Percentiles rank a stretch among this genome's conserved stretches.
Conservation (phyloP, 2,797 vertebrate species). For the Dallia pectoralis region DNA sequence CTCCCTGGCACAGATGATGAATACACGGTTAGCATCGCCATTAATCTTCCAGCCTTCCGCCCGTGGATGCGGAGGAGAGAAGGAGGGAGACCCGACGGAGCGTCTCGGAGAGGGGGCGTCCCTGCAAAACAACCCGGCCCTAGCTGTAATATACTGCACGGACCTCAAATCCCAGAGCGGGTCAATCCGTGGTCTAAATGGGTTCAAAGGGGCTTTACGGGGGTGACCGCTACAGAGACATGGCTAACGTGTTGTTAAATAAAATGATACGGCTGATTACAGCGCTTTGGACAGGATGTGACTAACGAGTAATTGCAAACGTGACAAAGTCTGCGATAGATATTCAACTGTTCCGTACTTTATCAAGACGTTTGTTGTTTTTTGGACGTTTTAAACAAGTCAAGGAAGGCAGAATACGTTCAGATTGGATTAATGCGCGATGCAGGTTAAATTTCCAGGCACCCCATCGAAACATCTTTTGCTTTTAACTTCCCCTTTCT, state of each 20-base stretch:
- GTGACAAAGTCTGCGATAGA: too few relatives aligned
- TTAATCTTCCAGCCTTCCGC: slow-evolving; percentile 68
- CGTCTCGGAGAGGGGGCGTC: slow-evolving; percentile 38
- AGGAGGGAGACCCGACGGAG: slow-evolving; percentile 53
- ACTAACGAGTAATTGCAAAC: too few relatives aligned
- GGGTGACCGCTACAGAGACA: background rate
- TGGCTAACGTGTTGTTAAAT: background rate
- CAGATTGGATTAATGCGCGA: too few relatives aligned
- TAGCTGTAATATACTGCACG: slow-evolving; percentile 25
- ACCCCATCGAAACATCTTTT: too few relatives aligned
- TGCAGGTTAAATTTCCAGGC: too few relatives aligned
- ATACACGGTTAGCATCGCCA: slow-evolving; percentile 68
- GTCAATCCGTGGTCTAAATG: background rate
- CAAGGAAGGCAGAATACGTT: too few relatives aligned
- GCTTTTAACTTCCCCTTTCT: too few relatives aligned
- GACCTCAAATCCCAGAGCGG: slow-evolving; percentile 26
- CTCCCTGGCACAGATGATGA: slow-evolving; percentile 73
- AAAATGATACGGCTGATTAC: background rate
- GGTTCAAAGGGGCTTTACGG: background rate
- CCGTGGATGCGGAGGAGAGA: slow-evolving; percentile 52
- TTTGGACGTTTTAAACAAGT: too few relatives aligned
- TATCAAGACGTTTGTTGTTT: too few relatives aligned
- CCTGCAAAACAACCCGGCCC: background rate
- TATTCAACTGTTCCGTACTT: too few relatives aligned
- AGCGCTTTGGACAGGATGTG: too few relatives aligned